Percentiles rank a stretch among this genome's conserved stretches.
These are phyloP conservation scores for Cyrtonyx montezumae DNA, from an alignment of 2,113 vertebrate genomes.

Conservation along the genomic window DNA sequence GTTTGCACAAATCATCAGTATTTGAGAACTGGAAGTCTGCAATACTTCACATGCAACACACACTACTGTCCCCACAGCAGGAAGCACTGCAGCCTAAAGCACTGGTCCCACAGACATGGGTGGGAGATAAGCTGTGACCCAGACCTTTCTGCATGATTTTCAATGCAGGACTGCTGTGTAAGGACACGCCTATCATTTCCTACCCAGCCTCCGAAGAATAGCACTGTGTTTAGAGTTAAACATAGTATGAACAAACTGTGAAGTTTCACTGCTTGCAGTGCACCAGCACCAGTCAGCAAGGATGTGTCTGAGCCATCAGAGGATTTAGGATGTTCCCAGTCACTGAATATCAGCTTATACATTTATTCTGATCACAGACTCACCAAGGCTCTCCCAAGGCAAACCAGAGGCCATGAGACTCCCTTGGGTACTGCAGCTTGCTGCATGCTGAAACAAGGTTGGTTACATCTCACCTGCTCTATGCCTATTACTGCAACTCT, in stretches of 20 bases:
- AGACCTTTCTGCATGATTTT: not conserved
- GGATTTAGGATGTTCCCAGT: not conserved
- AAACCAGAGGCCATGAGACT: not conserved
- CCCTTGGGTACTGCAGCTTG: fast-evolving
- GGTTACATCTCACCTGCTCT: not conserved
- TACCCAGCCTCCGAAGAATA: not conserved
- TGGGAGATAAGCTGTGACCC: not conserved
- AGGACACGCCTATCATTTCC: not conserved
- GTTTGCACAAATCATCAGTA: fast-evolving
- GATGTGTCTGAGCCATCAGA: fast-evolving
- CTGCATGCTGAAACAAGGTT: fast-evolving
- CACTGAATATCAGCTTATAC: not conserved
- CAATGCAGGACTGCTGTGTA: fast-evolving
- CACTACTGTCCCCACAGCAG: not conserved
- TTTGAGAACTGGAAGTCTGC: not conserved
- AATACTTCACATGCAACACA: fast-evolving
- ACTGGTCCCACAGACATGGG: fast-evolving
- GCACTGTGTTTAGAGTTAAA: fast-evolving
- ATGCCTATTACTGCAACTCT: not conserved
- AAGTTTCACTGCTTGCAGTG: fast-evolving
- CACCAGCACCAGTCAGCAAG: fast-evolving
- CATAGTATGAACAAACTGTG: fast-evolving
- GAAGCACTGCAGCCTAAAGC: not conserved
- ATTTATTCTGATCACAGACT: too few species aligned
- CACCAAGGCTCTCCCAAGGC: not conserved